Evolutionary conservation across 2,888 invertebrate genomes (phyloP), one percentile per base, ranked within the genome.

Genomic region (Meteorus cinctellus): DNA sequence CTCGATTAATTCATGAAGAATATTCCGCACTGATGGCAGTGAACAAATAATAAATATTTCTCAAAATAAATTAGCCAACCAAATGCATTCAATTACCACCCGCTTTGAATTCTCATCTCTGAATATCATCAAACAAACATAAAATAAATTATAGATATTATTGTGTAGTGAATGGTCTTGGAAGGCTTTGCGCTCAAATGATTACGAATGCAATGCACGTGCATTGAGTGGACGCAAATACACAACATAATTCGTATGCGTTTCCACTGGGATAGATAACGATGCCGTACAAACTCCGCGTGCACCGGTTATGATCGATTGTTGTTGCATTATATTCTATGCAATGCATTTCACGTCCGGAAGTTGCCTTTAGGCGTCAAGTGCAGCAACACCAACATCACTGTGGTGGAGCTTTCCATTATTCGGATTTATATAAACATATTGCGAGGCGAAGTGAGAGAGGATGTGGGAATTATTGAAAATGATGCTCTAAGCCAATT

Each of bases 291-390:
- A 24, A 55, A 55, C 55, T 19, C 63, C 27, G 19, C 24, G 31
- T 24, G 41, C 48, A n/a, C 10, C 45, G 31, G 31, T 70, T 27
- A 74, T 62, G 51, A 75, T 70, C 75, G 69, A 75, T 75, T 70
- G 70, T 70, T 66, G 41, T 36, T 66, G 41, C 45, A 41, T 66
- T 36, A 24, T 66, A 66, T 36, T 41, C 19, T 27, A 41, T 63
- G 34, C n/a, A 41, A 41, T 41, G 66, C 16, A 65, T 65, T 65
- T 5, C 14, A 45, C 45, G 14, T 55, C 19, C 55, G 19, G 55
- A 55, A 19, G 19, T 19, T 55, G 19, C 19, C 55, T 55, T 55
- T 55, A 55, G 19, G 55, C 55, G 24, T 55, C 55, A 55, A 55
- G 19, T 19, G 55, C 55, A 55, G n/a, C 10, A 24, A 12, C 41